phyloP scores from a whole-genome alignment of 1,140 invertebrate genomes.

The Atta cephalotes region DNA sequence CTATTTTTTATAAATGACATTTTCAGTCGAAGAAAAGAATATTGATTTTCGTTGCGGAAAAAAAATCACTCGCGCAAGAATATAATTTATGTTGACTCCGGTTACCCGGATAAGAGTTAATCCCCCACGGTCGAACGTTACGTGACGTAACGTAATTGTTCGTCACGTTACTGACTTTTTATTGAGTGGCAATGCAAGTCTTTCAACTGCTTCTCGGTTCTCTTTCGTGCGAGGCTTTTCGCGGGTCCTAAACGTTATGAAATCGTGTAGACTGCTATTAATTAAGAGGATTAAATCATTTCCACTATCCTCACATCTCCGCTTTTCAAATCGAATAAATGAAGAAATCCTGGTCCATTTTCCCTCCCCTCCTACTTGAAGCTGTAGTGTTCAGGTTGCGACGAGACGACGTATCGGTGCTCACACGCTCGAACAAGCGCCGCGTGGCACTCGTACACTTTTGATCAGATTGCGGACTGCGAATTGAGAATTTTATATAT shows the following conservation, averaged over 20 bases:
- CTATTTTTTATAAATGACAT: neutral
- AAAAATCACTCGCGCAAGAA: neutral
- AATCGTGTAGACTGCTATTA: slow-evolving; percentile 64
- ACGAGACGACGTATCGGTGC: slow-evolving; percentile 71
- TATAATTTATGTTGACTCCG: too few relatives aligned
- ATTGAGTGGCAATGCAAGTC: neutral
- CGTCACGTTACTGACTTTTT: slow-evolving; percentile 9
- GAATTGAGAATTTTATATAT: slow-evolving; percentile 77
- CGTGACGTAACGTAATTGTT: neutral
- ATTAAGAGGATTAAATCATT: slow-evolving; percentile 60
- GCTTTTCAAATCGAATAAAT: slow-evolving; percentile 44
- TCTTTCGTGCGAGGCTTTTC: slow-evolving; percentile 35
- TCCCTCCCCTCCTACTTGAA: neutral
- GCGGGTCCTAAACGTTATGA: slow-evolving; percentile 48
- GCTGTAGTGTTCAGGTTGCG: slow-evolving; percentile 84
- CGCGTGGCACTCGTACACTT: slow-evolving; percentile 64
- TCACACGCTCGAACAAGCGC: slow-evolving; percentile 39
- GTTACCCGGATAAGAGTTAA: slow-evolving; percentile 43
- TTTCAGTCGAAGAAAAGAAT: neutral
- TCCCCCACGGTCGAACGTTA: neutral
- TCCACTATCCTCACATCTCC: slow-evolving; percentile 33
- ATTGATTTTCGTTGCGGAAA: neutral
- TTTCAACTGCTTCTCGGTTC: neutral
- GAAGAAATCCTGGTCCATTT: slow-evolving; percentile 15
- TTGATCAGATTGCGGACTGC: slow-evolving; percentile 80